phyloP scores from a whole-genome alignment of 2,113 vertebrate species.

The Eptesicus fuscus region DNA sequence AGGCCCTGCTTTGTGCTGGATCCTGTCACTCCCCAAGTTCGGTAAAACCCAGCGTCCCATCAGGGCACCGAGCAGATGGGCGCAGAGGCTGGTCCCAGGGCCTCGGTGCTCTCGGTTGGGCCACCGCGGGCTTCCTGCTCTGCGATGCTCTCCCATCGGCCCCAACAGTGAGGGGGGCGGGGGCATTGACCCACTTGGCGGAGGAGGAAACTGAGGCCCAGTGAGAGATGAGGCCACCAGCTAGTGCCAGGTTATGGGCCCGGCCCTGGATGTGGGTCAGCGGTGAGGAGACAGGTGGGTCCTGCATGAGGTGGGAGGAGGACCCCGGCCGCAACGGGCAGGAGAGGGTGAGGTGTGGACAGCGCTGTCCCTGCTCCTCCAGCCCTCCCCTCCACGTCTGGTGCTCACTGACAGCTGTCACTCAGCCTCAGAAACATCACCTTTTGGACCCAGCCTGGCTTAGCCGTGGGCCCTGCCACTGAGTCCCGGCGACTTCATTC shows the following conservation, averaged over 20 bases:
- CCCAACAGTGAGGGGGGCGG: not conserved
- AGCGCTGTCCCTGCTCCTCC: fast-evolving
- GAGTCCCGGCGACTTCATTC: not conserved
- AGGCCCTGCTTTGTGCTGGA: not conserved
- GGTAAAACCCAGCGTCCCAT: not conserved
- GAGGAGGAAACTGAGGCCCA: not conserved
- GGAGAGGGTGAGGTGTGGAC: not conserved
- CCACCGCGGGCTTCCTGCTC: not conserved
- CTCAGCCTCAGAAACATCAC: not conserved
- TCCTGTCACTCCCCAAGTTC: not conserved
- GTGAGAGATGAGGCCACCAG: not conserved
- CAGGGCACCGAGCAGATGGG: not conserved
- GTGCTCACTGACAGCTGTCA: fast-evolving
- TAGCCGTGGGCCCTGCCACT: not conserved
- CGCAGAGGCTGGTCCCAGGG: not conserved
- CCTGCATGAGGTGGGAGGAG: not conserved
- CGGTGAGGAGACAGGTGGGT: not conserved
- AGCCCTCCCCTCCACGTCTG: fast-evolving
- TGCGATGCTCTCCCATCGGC: not conserved
- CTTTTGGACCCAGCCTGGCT: not conserved
- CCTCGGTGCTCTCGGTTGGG: fast-evolving
- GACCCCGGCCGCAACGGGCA: not conserved
- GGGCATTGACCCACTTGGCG: not conserved
- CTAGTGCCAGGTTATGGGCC: not conserved
- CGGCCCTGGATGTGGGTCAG: not conserved